A percentile compares a stretch with the other conserved stretches of the same genome.
These are phyloP conservation scores for Smittia sp. DNA, from an alignment of 2,888 invertebrate species.

Conservation along the genomic window DNA sequence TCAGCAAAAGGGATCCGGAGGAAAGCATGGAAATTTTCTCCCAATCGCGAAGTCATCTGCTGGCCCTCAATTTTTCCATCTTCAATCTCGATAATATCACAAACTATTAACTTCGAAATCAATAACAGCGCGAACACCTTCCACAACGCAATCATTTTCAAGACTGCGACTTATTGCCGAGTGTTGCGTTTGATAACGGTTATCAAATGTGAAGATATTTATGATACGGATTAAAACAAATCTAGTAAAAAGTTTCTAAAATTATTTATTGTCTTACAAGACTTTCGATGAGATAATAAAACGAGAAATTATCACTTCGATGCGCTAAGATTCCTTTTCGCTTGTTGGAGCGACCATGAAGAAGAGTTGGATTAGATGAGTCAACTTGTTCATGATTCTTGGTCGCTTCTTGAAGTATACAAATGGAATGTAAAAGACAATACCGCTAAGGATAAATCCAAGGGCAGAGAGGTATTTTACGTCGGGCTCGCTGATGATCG, in stretches of 20 bases:
- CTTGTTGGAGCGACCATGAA: slow-evolving; percentile 66
- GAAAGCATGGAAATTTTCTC: slow-evolving; percentile 52
- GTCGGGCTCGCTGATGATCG: slow-evolving; percentile 69
- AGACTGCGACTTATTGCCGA: too few species aligned
- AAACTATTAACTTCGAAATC: too few species aligned
- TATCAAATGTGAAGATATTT: too few species aligned
- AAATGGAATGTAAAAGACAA: slow-evolving; percentile 69
- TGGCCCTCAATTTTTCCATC: slow-evolving; percentile 52
- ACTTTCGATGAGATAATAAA: too few species aligned
- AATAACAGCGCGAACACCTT: too few species aligned
- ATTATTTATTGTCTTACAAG: too few species aligned
- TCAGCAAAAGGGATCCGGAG: slow-evolving; percentile 53
- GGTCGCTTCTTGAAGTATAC: slow-evolving; percentile 69
- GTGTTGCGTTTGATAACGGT: too few species aligned
- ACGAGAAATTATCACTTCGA: too few species aligned
- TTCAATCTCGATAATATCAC: slow-evolving; percentile 18
- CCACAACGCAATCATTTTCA: too few species aligned
- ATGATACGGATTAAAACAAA: too few species aligned
- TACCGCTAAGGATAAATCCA: slow-evolving; percentile 67
- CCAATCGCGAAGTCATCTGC: slow-evolving; percentile 48
- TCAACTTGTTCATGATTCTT: slow-evolving; percentile 60
- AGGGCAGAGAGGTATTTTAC: slow-evolving; percentile 74
- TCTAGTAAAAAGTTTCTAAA: too few species aligned
- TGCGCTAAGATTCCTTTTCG: neutral
- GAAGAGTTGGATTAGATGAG: slow-evolving; percentile 63